Evolutionary conservation across 1,140 invertebrate genomes (phyloP).

Genomic region (Drosophila bocqueti): DNA sequence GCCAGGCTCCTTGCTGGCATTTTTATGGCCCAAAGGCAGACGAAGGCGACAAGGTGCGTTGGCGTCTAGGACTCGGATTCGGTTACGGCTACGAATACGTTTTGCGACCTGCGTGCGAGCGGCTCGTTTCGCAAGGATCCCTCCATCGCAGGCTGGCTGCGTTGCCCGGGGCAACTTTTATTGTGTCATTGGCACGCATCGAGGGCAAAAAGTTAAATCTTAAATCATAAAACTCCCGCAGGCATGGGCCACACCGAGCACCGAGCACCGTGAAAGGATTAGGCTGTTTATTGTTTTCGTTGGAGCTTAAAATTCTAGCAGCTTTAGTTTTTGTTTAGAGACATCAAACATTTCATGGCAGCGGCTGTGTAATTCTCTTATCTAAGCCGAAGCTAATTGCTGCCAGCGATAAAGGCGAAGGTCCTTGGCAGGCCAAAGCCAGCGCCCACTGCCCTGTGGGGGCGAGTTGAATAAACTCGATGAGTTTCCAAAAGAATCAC

Average conservation of each 20-base stretch:
- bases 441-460: neutral
- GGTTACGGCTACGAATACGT: neutral
- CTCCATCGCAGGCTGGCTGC: neutral
- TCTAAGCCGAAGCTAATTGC: slow-evolving; percentile 59
- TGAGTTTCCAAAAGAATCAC: slow-evolving; percentile 57
- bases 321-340: slow-evolving; percentile 11
- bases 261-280: slow-evolving; percentile 26
- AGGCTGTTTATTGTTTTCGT: slow-evolving; percentile 36
- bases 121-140: slow-evolving; percentile 66
- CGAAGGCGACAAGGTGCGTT: slow-evolving; percentile 55
- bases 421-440: slow-evolving; percentile 1
- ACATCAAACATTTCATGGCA: slow-evolving; percentile 39
- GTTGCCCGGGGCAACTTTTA: slow-evolving; percentile 65
- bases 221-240: slow-evolving; percentile 62
- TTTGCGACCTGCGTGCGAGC: slow-evolving; percentile 54
- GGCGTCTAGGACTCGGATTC: slow-evolving; percentile 47
- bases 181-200: slow-evolving; percentile 75
- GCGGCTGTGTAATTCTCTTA: slow-evolving; percentile 42
- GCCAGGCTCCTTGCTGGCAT: slow-evolving; percentile 22
- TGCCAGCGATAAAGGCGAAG: slow-evolving; percentile 52
- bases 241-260: neutral
- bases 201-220: slow-evolving; percentile 68
- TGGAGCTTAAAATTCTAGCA: slow-evolving; percentile 4
- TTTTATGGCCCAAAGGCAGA: slow-evolving; percentile 69
- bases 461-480: slow-evolving; percentile 73